Evolutionary conservation across 2,113 vertebrate species (phyloP).

Genomic region (Bungarus multicinctus): DNA sequence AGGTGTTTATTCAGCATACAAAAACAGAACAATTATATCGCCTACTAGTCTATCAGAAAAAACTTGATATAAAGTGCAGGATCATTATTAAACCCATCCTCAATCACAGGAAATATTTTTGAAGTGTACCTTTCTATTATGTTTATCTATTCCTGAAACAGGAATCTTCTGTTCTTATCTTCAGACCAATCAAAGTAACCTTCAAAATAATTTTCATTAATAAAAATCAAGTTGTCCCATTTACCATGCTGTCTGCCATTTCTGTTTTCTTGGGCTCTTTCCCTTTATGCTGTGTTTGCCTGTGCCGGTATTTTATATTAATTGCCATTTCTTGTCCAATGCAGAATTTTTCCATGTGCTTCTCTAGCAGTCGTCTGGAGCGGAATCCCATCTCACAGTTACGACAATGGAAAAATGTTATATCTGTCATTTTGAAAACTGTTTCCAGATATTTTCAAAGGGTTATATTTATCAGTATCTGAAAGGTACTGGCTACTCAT

Average conservation of each 20-base stretch:
- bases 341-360: slow-evolving; percentile 24
- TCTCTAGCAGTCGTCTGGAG: slow-evolving; percentile 7
- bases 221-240: background rate
- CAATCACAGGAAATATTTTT: background rate
- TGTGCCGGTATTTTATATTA: background rate
- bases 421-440: background rate
- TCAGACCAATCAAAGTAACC: background rate
- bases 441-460: background rate
- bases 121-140: background rate
- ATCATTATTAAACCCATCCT: background rate
- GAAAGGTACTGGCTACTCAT: background rate
- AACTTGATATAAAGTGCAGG: background rate
- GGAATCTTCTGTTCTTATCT: background rate
- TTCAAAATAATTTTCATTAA: background rate
- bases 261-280: slow-evolving; percentile 4
- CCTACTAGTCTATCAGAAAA: background rate
- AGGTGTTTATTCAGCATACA: background rate
- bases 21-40: background rate
- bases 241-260: background rate
- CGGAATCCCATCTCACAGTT: slow-evolving; percentile 15
- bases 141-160: background rate
- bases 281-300: background rate
- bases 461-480: background rate
- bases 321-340: background rate
- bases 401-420: background rate